Evolutionary conservation across 2,113 vertebrate genomes (phyloP).

Genomic region (Gymnocephalus cernua): DNA sequence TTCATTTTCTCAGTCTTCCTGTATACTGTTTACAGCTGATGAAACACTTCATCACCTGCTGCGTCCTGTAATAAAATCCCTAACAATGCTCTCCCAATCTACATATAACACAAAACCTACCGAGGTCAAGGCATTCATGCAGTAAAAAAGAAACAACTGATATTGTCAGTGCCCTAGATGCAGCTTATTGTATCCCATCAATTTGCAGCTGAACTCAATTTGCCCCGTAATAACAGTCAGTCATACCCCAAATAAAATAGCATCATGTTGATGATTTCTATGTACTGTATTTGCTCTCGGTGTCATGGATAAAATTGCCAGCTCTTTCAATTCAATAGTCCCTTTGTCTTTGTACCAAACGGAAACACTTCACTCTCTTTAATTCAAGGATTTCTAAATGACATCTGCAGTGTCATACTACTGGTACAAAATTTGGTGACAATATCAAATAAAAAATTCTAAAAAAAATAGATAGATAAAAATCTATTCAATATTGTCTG

Average conservation of each 20-base stretch:
- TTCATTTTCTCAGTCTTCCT: conserved; percentile 17
- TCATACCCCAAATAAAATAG: conserved; percentile 51
- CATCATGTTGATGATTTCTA: conserved; percentile 51
- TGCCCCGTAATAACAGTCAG: conserved; percentile 55
- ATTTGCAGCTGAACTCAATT: conserved; percentile 64
- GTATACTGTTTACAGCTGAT: conserved; percentile 39
- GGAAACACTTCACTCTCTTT: conserved; percentile 1
- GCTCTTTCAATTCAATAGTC: conserved; percentile 6
- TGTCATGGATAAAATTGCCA: conserved; percentile 18
- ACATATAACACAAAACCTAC: conserved; percentile 28
- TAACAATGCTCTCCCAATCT: conserved; percentile 20
- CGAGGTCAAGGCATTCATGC: conserved; percentile 61
- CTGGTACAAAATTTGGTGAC: too few relatives aligned
- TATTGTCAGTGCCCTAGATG: conserved; percentile 37
- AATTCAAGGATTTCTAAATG: conserved; percentile 9
- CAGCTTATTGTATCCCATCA: conserved; percentile 46
- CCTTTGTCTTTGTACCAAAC: conserved; percentile 6
- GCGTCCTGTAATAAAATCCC: conserved; percentile 39
- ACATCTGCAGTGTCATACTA: neutral
- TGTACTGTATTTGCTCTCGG: conserved; percentile 12
- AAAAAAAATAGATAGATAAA: too few relatives aligned
- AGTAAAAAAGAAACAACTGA: conserved; percentile 58
- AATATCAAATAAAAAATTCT: neutral
- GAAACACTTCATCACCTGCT: conserved; percentile 43
- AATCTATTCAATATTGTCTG: neutral